A percentile compares a stretch with the other conserved stretches of the same genome.
phyloP scores from a whole-genome alignment of 2,113 vertebrate species.

The Lampris megalopsis region DNA sequence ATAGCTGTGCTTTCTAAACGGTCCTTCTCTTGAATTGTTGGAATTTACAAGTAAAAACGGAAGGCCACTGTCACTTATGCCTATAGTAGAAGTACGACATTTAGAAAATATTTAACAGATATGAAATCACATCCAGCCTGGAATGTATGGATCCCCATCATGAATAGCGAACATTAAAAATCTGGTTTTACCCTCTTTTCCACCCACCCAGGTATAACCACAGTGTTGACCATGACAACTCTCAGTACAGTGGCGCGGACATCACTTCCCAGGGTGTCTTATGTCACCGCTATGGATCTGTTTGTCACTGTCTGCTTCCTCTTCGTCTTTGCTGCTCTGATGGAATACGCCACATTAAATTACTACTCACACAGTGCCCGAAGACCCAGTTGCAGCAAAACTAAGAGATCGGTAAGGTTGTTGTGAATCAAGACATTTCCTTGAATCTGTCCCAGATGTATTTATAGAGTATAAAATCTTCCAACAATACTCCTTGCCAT shows the following conservation, averaged over 20 bases:
- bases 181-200: not conserved
- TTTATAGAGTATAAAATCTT: not conserved
- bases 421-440: not conserved
- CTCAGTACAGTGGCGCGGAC: slow-evolving; percentile 95
- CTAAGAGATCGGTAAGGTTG: slow-evolving; percentile 86
- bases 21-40: no score
- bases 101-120: no score
- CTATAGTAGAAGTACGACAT: no score
- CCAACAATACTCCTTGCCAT: no score
- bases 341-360: slow-evolving; percentile 97
- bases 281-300: slow-evolving; percentile 96
- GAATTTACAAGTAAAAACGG: no score
- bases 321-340: slow-evolving; percentile 96
- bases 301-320: slow-evolving; percentile 98
- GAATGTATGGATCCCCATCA: not conserved
- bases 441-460: not conserved
- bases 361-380: slow-evolving; percentile 89
- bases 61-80: no score
- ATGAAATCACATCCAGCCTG: no score
- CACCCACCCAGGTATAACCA: slow-evolving; percentile 90
- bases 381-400: slow-evolving; percentile 83
- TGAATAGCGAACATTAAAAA: not conserved
- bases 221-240: slow-evolving; percentile 97
- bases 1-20: no score
- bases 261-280: slow-evolving; percentile 94